These are phyloP conservation scores for Thelaira solivaga DNA, from an alignment of 2,888 invertebrate species.

Conservation along the genomic window DNA sequence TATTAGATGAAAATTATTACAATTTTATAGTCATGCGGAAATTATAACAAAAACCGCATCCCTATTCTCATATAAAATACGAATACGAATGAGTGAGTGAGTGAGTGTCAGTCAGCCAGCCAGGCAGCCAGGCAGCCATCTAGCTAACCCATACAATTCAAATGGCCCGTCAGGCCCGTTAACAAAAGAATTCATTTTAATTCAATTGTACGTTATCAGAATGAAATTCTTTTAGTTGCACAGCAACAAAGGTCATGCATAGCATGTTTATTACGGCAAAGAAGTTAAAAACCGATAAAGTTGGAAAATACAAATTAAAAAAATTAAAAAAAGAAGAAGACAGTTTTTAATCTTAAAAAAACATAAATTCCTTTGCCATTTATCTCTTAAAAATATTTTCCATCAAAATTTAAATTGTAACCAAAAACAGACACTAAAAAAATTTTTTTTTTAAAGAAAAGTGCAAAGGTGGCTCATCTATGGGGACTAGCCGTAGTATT, in stretches of 20 bases:
- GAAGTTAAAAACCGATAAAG: conserved; percentile 20
- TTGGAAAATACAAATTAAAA: not conserved
- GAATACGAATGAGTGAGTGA: too few relatives aligned
- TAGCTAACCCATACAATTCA: too few relatives aligned
- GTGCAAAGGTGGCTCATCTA: too few relatives aligned
- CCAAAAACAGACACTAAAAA: too few relatives aligned
- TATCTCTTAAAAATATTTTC: too few relatives aligned
- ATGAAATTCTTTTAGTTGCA: conserved; percentile 38
- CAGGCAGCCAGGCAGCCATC: not conserved
- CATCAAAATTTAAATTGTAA: not conserved
- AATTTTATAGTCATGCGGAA: conserved; percentile 61
- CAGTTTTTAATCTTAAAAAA: not conserved
- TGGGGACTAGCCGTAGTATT: too few relatives aligned
- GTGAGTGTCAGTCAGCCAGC: conserved; percentile 38
- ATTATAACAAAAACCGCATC: conserved; percentile 60
- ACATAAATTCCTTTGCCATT: not conserved
- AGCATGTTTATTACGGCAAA: conserved; percentile 35
- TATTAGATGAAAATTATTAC: conserved; percentile 63
- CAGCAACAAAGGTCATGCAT: conserved; percentile 44
- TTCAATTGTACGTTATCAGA: conserved; percentile 55
- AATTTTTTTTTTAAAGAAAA: too few relatives aligned
- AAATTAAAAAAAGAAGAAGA: too few relatives aligned
- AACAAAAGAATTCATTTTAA: conserved; percentile 47
- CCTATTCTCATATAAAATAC: conserved; percentile 42
- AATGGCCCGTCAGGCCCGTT: not conserved